Percentiles rank a stretch among this genome's conserved stretches.
Evolutionary conservation across 2,888 invertebrate species (phyloP).

Genomic region (Acleris cristana): DNA sequence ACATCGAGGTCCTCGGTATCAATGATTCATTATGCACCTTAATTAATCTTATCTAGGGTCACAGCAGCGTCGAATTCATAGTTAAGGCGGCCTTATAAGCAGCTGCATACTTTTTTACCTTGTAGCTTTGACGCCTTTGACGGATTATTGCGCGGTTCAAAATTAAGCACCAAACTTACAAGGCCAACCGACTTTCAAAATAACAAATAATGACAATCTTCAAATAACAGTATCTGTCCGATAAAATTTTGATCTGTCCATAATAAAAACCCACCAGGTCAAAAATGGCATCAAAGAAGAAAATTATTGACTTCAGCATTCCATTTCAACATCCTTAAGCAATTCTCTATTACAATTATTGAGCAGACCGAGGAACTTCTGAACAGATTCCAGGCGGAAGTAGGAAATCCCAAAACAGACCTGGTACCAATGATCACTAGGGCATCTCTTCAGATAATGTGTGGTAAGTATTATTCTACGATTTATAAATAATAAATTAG

Average conservation of each 20-base stretch:
- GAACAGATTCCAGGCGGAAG: constrained; percentile 45
- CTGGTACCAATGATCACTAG: constrained; percentile 74
- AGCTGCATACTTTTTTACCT: no score
- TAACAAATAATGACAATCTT: no score
- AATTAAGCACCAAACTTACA: no score
- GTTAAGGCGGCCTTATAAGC: not conserved
- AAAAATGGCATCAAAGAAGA: constrained; percentile 70
- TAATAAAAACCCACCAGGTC: constrained; percentile 47
- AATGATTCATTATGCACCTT: no score
- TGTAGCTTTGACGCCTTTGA: no score
- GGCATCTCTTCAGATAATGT: constrained; percentile 80
- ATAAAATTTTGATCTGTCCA: not conserved
- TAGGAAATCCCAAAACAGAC: constrained; percentile 56
- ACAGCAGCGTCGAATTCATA: not conserved
- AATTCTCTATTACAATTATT: constrained; percentile 61
- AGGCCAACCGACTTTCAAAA: no score
- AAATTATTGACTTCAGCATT: constrained; percentile 75
- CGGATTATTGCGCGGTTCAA: no score
- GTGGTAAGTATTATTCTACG: constrained; percentile 60
- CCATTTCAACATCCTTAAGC: constrained; percentile 69
- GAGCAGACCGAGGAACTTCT: constrained; percentile 59
- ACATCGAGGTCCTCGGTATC: not conserved
- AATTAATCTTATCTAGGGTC: no score
- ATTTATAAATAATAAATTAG: not conserved
- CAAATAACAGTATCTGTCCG: no score